A percentile compares a stretch with the other conserved stretches of the same genome.
phyloP scores from a whole-genome alignment of 2,797 vertebrate species.

The Craterocephalus amniculus region DNA sequence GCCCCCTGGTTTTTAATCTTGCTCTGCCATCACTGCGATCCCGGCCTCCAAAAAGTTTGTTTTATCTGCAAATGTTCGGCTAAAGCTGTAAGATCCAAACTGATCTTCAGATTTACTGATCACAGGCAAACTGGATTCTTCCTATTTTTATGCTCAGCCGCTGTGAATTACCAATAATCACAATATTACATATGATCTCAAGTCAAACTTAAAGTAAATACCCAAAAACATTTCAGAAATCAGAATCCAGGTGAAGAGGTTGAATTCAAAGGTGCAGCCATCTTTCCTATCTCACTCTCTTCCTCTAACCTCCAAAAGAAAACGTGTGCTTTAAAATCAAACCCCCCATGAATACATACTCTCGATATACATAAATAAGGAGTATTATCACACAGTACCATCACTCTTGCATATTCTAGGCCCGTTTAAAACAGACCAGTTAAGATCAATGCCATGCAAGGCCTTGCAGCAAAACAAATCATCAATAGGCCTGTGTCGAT shows the following conservation, averaged over 20 bases:
- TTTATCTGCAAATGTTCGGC: not conserved
- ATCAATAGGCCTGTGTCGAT: slow-evolving; percentile 78
- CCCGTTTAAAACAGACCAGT: slow-evolving; percentile 73
- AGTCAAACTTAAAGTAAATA: not conserved
- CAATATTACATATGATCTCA: not conserved
- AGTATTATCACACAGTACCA: slow-evolving; percentile 45
- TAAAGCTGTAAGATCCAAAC: not conserved
- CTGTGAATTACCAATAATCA: not conserved
- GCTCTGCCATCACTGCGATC: not conserved
- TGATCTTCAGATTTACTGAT: not conserved
- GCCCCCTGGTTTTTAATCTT: not conserved
- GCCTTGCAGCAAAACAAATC: slow-evolving; percentile 82
- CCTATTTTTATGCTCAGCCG: not conserved
- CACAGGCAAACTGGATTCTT: not conserved
- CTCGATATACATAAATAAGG: not conserved
- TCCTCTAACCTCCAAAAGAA: not conserved
- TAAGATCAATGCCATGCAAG: slow-evolving; percentile 77
- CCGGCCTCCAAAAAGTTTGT: not conserved
- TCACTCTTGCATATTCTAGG: slow-evolving; percentile 58
- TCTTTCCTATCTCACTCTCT: not conserved
- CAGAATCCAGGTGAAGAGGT: not conserved
- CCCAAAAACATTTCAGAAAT: not conserved
- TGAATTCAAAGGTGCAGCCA: not conserved
- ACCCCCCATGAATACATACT: slow-evolving; percentile 2
- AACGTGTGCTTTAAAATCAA: not conserved